Base-by-base conservation (phyloP, 1,140 invertebrate genomes). In the Ectropis grisescens region DNA sequence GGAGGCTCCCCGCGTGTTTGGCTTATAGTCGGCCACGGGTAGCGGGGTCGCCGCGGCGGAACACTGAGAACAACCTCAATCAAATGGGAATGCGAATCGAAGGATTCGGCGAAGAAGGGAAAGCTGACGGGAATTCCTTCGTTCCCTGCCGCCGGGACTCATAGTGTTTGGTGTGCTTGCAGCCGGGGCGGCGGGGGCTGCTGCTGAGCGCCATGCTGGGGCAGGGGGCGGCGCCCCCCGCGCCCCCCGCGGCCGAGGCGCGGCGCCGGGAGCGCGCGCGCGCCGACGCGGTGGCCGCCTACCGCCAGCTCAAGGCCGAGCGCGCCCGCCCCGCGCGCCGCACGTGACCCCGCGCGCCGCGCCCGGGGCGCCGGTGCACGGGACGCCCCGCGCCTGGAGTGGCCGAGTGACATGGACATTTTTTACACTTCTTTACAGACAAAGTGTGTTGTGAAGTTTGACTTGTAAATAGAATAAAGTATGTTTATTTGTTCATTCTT, bases 211-310 rank as follows among this genome's bases (percentile, higher is more conserved):
- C 81, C 1, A 43, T 88, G 35, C 47, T 89, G 24, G 26, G 4
- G 28, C n/a, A 23, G 9, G 5, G 8, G 15, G 37, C 15, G 33
- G 47, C 4, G 19, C 4, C 19, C 19, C 19, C 19, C 4, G n/a
- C n/a, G n/a, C n/a, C n/a, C n/a, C n/a, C n/a, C n/a, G n/a, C n/a
- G n/a, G 41, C 69, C 66, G 58, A 79, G 85, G 38, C 52, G 87
- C 22, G 88, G 89, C n/a, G n/a, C n/a, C n/a, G n/a, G n/a, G 54
- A 82, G 84, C 37, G 82, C 86, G 39, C 86, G 41, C 85, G 86
- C 33, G 70, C 68, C 7, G 83, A 85, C 55, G 82, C 82, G 12
- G 84, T 90, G 41, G 81, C 84, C 40, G 86, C 87, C 1, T 89
- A 89, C 46, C 85, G 84, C 26, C 56, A 36, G 8, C 53, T 68